A percentile compares a stretch with the other conserved stretches of the same genome.
These are phyloP conservation scores for Hemiprocne comata DNA, from an alignment of 2,113 vertebrate genomes.

Conservation along the genomic window DNA sequence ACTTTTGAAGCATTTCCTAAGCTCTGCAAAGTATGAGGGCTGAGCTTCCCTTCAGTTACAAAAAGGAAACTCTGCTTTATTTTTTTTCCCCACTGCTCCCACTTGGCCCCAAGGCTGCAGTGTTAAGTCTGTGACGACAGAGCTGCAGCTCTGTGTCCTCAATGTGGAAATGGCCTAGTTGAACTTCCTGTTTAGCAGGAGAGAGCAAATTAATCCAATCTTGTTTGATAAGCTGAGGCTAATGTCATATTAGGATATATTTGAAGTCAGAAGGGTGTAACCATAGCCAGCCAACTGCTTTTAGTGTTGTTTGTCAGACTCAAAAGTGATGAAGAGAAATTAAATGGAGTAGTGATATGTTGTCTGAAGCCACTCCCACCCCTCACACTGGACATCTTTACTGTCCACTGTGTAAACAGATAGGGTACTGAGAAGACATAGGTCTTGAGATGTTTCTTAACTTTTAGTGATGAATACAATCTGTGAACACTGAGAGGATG, in stretches of 20 bases:
- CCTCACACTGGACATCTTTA: background rate
- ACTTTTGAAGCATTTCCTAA: background rate
- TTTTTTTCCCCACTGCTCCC: background rate
- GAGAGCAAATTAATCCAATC: background rate
- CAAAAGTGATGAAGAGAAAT: background rate
- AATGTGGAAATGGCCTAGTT: background rate
- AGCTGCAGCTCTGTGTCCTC: background rate
- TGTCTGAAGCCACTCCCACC: background rate
- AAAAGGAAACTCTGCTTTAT: background rate
- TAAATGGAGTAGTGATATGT: background rate
- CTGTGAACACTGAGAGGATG: background rate
- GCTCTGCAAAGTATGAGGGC: background rate
- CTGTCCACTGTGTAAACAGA: background rate
- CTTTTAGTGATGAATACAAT: background rate
- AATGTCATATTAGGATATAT: background rate
- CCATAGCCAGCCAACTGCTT: background rate
- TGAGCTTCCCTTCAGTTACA: background rate
- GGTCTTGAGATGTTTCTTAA: background rate
- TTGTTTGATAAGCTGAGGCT: background rate
- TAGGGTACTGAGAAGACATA: background rate
- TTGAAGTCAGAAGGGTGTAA: background rate
- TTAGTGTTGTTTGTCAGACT: background rate
- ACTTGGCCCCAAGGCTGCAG: background rate
- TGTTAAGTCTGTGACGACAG: background rate
- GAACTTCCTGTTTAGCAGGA: background rate